Conservation (phyloP, 1,140 invertebrate species). For the Tetraneura akinire region DNA sequence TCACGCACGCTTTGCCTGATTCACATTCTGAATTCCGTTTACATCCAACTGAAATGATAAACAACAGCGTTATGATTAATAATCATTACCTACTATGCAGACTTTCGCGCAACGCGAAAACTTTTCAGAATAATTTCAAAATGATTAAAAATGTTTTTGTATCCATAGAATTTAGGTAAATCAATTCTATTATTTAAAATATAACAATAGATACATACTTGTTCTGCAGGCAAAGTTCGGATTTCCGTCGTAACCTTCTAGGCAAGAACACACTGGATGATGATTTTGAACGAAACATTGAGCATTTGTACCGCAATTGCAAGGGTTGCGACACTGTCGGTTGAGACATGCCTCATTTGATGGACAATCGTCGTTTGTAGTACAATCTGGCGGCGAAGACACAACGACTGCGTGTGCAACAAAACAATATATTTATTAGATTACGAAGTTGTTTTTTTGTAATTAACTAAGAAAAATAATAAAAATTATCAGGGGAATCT, state of each 20-base stretch:
- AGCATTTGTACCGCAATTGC: constrained; percentile 82
- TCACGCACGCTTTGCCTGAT: constrained; percentile 76
- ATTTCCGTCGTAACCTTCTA: constrained; percentile 80
- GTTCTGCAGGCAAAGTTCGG: constrained; percentile 76
- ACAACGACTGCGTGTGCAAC: constrained; percentile 62
- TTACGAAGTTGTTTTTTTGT: too few species aligned
- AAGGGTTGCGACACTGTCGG: constrained; percentile 81
- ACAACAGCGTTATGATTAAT: neutral
- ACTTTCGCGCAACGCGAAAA: too few species aligned
- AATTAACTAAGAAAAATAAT: too few species aligned
- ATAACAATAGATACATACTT: constrained; percentile 54
- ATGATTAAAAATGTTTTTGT: neutral
- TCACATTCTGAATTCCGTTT: constrained; percentile 77
- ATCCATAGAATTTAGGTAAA: too few species aligned
- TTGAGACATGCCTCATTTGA: constrained; percentile 80
- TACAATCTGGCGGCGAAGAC: constrained; percentile 72
- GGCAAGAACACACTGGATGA: constrained; percentile 81
- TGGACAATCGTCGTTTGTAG: constrained; percentile 75
- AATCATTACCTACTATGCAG: too few species aligned
- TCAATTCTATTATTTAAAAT: too few species aligned
- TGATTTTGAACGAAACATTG: constrained; percentile 81
- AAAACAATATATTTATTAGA: neutral
- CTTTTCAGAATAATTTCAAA: neutral
- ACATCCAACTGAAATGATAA: constrained; percentile 67
- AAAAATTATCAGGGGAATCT: neutral